Evolutionary conservation across 2,888 invertebrate genomes (phyloP), one percentile per base, ranked within the genome.

Genomic region (Tortricodes alternella): DNA sequence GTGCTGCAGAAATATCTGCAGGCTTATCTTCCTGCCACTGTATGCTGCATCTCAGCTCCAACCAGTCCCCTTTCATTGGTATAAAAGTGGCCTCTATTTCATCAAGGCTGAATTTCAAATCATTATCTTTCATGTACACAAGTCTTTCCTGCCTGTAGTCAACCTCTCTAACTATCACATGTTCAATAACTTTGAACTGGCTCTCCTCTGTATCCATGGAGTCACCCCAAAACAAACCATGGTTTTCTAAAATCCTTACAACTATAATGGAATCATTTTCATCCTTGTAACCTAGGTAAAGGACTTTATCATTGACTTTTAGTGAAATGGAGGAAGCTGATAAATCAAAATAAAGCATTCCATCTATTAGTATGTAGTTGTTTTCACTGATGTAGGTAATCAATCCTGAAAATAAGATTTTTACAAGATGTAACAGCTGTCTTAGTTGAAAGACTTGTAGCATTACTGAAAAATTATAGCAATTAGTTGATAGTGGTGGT

Each of bases 41-140:
- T 8, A 94, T 92, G 61, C 92, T 89, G 46, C 93, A 93, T 58
- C 92, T 91, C 32, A 95, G 69, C 72, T 92, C 92, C 15, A 96
- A 70, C 90, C 94, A 94, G 76, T 96, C 96, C 1, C 96, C 96
- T 61, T 92, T 83, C 13, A 93, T 79, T 1, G 95, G 95, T 34
- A 95, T 76, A 75, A 95, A 94, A 46, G 92, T 92, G 2, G 93
- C 91, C 62, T 88, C 80, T 0, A 94, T 91, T 43, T 89, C 78
- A 71, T 95, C 93, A 44, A 96, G 81, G 70, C 92, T 90, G 46
- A 95, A 85, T 51, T 79, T 86, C n/a, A 94, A 70, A 53, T 92
- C 86, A 65, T 83, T 87, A 8, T 93, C 92, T 49, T 92, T 91
- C 0, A 94, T 86, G 43, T 71, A 74, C 1, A 91, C 82, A 56